Conservation (phyloP, 2,113 vertebrate species). For the Paradisaea rubra region DNA sequence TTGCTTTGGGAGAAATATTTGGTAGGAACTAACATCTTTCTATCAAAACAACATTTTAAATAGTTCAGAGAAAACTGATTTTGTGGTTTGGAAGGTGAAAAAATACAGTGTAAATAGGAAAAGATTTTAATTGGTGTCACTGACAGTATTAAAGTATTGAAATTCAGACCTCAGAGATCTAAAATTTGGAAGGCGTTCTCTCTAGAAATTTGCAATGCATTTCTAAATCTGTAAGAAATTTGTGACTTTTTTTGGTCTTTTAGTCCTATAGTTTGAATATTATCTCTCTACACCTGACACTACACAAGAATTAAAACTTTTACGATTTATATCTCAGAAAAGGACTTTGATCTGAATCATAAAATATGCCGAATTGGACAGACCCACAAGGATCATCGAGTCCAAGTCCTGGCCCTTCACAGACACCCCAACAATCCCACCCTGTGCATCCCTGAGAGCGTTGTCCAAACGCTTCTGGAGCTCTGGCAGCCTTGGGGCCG, state of each 20-base stretch:
- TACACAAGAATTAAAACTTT: neutral
- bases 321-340: neutral
- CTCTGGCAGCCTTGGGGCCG: neutral
- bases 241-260: neutral
- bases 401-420: neutral
- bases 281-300: neutral
- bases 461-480: neutral
- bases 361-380: neutral
- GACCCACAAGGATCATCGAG: accelerated
- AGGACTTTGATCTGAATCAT: neutral
- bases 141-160: neutral
- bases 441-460: neutral
- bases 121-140: neutral
- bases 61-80: neutral
- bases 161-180: neutral
- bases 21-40: neutral
- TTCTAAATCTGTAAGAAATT: neutral
- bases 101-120: neutral
- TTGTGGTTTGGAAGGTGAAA: neutral
- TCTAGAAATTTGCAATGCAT: neutral
- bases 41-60: neutral
- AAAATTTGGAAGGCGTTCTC: neutral
- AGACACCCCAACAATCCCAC: neutral
- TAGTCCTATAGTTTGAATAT: neutral
- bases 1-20: neutral